phyloP scores from a whole-genome alignment of 2,888 invertebrate species.

The Cyclophora punctaria region DNA sequence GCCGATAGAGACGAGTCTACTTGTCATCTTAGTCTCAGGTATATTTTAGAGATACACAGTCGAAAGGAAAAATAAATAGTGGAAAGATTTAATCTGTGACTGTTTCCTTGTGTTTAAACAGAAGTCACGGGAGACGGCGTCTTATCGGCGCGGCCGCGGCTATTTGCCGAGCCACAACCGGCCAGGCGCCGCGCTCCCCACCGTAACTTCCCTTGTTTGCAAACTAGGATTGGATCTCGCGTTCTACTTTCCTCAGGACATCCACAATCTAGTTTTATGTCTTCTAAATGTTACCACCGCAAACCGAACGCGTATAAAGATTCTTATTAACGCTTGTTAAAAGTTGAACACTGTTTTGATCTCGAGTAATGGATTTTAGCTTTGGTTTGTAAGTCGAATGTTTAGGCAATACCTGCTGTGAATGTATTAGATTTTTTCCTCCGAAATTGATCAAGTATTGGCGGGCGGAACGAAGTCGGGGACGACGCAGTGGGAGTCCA shows the following conservation, averaged over 20 bases:
- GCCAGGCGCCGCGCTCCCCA: conserved; percentile 36
- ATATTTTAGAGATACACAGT: conserved; percentile 49
- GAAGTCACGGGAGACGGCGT: conserved; percentile 64
- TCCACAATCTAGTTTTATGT: conserved; percentile 70
- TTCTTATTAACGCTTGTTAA: conserved; percentile 18
- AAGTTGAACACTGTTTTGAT: conserved; percentile 15
- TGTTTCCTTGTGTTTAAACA: conserved; percentile 68
- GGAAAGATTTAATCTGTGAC: conserved; percentile 65
- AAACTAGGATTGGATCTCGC: conserved; percentile 72
- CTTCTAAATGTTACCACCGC: conserved; percentile 60
- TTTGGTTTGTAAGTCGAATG: conserved; percentile 6
- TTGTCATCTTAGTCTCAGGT: conserved; percentile 53
- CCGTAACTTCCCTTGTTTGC: conserved; percentile 73
- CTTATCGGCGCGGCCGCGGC: conserved; percentile 61
- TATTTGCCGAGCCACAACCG: conserved; percentile 56
- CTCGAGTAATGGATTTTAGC: conserved; percentile 11
- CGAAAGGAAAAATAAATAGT: conserved; percentile 61
- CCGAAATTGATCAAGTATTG: conserved; percentile 32
- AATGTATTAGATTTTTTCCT: conserved; percentile 18
- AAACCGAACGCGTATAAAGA: conserved; percentile 37
- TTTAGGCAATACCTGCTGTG: background rate
- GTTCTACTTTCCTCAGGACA: conserved; percentile 67
- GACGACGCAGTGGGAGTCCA: conserved; percentile 56
- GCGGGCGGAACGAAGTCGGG: conserved; percentile 42
- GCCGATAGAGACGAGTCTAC: conserved; percentile 53